Conservation (phyloP, 2,888 invertebrate species). For the Romanomermis culicivorax region DNA sequence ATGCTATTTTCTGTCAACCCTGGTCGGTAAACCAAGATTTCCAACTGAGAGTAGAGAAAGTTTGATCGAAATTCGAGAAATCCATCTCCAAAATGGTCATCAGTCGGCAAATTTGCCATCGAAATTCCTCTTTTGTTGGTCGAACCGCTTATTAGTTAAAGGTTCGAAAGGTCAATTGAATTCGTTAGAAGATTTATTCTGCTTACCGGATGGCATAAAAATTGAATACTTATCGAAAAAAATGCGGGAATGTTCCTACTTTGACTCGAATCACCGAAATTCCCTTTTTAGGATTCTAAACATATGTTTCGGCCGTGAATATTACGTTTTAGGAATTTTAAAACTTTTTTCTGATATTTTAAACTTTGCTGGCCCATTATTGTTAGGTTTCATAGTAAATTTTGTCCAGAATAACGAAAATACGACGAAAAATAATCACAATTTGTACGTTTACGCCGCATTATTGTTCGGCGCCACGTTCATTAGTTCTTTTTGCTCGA, state of each 20-base stretch:
- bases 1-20: neutral
- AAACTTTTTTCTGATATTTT: constrained; percentile 59
- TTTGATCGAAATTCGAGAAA: too few species aligned
- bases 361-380: constrained; percentile 66
- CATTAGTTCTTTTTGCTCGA: constrained; percentile 52
- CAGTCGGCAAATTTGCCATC: constrained; percentile 15
- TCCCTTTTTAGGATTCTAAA: constrained; percentile 66
- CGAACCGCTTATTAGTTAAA: constrained; percentile 36
- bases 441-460: constrained; percentile 35
- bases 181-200: constrained; percentile 53
- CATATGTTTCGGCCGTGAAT: constrained; percentile 52
- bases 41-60: too few species aligned
- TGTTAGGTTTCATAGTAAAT: constrained; percentile 56
- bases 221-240: constrained; percentile 34
- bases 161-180: constrained; percentile 33
- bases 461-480: constrained; percentile 45
- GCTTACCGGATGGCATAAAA: constrained; percentile 47
- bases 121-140: constrained; percentile 21
- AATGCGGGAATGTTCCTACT: constrained; percentile 21
- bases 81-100: constrained; percentile 2
- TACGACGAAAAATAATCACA: constrained; percentile 40
- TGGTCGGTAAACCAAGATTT: neutral
- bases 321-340: constrained; percentile 59
- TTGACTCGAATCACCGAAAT: constrained; percentile 42
- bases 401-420: constrained; percentile 52